These are phyloP conservation scores for Ctenodactylus gundi DNA, from an alignment of 2,113 vertebrate species.

Conservation along the genomic window DNA sequence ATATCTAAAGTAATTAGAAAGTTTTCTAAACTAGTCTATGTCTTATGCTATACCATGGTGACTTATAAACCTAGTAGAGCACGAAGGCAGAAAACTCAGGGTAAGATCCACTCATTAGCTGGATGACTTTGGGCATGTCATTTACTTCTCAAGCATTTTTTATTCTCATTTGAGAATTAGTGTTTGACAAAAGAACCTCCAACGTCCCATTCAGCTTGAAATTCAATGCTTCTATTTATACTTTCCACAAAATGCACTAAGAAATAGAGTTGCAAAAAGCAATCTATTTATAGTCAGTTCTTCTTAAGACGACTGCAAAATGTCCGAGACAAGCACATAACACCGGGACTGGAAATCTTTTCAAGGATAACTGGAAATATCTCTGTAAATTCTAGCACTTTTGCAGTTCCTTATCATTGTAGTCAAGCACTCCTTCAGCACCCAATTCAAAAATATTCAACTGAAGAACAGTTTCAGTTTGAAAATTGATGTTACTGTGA, in stretches of 20 bases:
- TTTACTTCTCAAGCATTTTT: background rate
- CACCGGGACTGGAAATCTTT: background rate
- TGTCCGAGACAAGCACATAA: conserved; percentile 29
- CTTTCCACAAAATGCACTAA: conserved; percentile 32
- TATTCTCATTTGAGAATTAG: conserved; percentile 24
- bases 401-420: background rate
- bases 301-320: conserved; percentile 47
- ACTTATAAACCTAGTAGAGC: background rate
- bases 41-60: background rate
- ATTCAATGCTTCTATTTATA: conserved; percentile 33
- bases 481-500: background rate
- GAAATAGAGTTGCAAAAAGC: conserved; percentile 32
- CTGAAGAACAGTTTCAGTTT: background rate
- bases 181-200: conserved; percentile 7
- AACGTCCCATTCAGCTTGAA: background rate
- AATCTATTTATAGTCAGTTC: conserved; percentile 54
- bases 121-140: background rate
- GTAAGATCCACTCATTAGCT: background rate
- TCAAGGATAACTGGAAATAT: conserved; percentile 40
- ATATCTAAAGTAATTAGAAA: background rate
- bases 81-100: background rate
- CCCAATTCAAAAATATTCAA: background rate
- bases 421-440: conserved; percentile 21
- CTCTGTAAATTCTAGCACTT: background rate
- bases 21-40: background rate